phyloP scores from a whole-genome alignment of 2,888 invertebrate species.

The Ornithoptera priamus region DNA sequence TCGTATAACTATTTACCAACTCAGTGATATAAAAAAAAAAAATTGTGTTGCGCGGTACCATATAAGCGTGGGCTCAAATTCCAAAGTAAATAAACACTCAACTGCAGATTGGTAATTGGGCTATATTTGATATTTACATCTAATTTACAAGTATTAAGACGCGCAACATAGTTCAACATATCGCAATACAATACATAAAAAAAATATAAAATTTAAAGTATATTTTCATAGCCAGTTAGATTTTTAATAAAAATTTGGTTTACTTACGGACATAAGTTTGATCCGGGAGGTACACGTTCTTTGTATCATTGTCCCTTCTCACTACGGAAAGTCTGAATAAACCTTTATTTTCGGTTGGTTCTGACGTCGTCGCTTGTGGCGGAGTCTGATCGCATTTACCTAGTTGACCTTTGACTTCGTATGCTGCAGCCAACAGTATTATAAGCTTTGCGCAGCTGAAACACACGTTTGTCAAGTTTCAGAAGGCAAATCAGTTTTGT shows the following conservation, averaged over 20 bases:
- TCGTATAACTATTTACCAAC: no score
- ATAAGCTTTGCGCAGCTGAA: constrained; percentile 45
- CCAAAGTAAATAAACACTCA: no score
- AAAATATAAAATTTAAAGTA: neutral
- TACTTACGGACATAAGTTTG: constrained; percentile 70
- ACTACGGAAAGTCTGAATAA: constrained; percentile 54
- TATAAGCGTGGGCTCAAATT: no score
- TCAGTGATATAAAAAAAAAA: no score
- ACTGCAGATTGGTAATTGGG: no score
- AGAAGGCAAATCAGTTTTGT: neutral
- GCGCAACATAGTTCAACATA: no score
- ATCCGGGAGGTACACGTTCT: constrained; percentile 51
- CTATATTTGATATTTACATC: no score
- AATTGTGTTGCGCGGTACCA: no score
- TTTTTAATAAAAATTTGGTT: neutral
- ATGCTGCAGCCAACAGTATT: constrained; percentile 35
- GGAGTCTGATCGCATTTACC: constrained; percentile 66
- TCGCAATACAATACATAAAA: no score
- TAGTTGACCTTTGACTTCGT: constrained; percentile 38
- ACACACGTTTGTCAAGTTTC: constrained; percentile 11
- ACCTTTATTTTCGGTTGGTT: constrained; percentile 53
- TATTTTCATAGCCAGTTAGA: neutral
- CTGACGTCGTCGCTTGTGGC: constrained; percentile 43
- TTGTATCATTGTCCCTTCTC: constrained; percentile 40
- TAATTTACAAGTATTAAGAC: no score